Evolutionary conservation across 2,797 vertebrate genomes (phyloP).

Genomic region (Nyctalus aviator): DNA sequence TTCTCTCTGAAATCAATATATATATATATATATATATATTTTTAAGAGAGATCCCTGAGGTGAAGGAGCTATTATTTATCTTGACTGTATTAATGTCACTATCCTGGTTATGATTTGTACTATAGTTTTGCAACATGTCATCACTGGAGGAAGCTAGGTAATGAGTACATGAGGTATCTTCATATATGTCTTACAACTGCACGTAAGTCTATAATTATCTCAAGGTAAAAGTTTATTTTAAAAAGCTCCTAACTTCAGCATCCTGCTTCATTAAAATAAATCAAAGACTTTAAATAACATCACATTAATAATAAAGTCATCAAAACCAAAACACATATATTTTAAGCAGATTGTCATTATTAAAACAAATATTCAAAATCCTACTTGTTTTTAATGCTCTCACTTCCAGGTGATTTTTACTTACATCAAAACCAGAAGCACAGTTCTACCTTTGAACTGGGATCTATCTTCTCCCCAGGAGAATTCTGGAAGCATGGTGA

Average conservation of each 20-base stretch:
- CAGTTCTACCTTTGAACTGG: neutral
- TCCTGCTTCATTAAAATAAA: neutral
- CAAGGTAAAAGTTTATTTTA: neutral
- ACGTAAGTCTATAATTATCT: neutral
- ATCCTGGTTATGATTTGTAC: neutral
- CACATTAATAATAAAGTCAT: neutral
- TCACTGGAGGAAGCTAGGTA: neutral
- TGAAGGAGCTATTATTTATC: neutral
- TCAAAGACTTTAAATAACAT: neutral
- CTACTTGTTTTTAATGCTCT: neutral
- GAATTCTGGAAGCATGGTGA: slow-evolving; percentile 53
- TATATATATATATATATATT: no score
- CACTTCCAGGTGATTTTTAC: neutral
- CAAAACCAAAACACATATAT: neutral
- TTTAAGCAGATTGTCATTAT: neutral
- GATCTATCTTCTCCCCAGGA: neutral
- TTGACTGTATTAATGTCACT: neutral
- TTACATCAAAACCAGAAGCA: neutral
- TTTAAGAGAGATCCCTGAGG: no score
- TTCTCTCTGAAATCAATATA: no score
- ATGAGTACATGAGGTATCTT: neutral
- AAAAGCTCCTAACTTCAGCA: neutral
- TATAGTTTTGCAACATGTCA: neutral
- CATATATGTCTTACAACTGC: neutral
- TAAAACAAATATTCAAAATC: slow-evolving; percentile 3